These are phyloP conservation scores for Nesoenas mayeri DNA, from an alignment of 2,113 vertebrate genomes.

Conservation along the genomic window DNA sequence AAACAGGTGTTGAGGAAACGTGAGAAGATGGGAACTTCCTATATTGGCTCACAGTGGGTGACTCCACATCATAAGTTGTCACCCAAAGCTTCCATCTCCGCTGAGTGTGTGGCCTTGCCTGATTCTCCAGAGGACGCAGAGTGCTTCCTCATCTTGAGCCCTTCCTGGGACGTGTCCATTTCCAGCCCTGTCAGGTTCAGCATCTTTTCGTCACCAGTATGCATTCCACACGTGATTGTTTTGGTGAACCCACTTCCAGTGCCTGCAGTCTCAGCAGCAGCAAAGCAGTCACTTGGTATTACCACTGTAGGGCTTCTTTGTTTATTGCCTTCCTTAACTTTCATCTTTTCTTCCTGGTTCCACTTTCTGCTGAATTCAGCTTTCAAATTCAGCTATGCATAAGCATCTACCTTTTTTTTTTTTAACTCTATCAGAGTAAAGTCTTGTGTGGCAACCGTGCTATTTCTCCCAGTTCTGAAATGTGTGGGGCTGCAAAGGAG, in stretches of 20 bases:
- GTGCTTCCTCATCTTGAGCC: not conserved
- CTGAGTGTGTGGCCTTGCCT: not conserved
- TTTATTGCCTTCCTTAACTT: not conserved
- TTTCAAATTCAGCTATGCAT: not conserved
- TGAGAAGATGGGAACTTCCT: not conserved
- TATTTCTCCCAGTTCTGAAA: not conserved
- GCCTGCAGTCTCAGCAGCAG: not conserved
- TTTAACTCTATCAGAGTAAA: not conserved
- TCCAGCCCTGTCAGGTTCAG: not conserved
- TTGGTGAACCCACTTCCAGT: not conserved
- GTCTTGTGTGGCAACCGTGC: not conserved
- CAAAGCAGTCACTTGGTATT: not conserved
- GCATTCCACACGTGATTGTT: fast-evolving
- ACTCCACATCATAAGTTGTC: not conserved
- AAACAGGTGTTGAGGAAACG: not conserved
- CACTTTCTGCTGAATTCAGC: not conserved
- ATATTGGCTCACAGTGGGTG: not conserved
- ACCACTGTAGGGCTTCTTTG: not conserved
- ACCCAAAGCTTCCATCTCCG: not conserved
- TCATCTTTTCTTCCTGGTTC: not conserved
- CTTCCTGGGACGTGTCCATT: not conserved
- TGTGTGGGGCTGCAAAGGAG: not conserved
- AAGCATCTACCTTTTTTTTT: not conserved
- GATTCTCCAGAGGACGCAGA: not conserved
- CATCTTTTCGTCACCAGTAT: not conserved